Base-by-base conservation (phyloP, 2,797 vertebrate genomes). In the Tarsius wallacei region DNA sequence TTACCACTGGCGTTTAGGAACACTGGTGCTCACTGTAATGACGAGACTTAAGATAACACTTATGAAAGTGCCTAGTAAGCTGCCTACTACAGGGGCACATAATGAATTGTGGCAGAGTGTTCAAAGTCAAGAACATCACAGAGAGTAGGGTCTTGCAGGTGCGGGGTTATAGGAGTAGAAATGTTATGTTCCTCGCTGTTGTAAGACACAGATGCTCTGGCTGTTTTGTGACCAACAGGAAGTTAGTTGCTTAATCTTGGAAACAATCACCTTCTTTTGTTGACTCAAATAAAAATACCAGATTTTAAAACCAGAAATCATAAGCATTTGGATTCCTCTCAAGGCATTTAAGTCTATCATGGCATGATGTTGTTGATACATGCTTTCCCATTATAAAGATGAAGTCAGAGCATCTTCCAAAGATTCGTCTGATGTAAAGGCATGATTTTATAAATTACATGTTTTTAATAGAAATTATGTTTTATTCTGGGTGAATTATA, bases 241-340 rank as follows among this genome's bases (percentile, higher is more conserved):
- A 85, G 28, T 85, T 73, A 71, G 28, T 85, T 73, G 66, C 33
- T 84, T 55, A 26, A 90, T 55, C 77, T 94, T 95, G 51, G 49
- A 90, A 70, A 92, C 26, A 95, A 70, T 77, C 63, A 28, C 57
- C 28, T 84, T 83, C n/a, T 66, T 95, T 87, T 57, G 73, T 22
- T 94, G 36, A 90, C 36, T 74, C 82, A 83, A 42, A n/a, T 53
- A 84, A 94, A 90, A 91, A 70, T 80, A 47, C n/a, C 70, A 76
- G 36, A 91, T 26, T 68, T 66, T 36, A 81, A 81, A 83, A 80
- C 74, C 31, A 81, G 70, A 90, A 81, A 84, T 90, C 0, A 1
- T 33, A 89, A 76, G 21, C 31, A 86, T 90, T 78, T 84, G 70
- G n/a, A 42, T 92, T 84, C 55, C 31, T 22, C 61, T 83, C 10